Evolutionary conservation across 2,888 invertebrate species (phyloP), one percentile per base, ranked within the genome.

Genomic region (Monopis laevigella): DNA sequence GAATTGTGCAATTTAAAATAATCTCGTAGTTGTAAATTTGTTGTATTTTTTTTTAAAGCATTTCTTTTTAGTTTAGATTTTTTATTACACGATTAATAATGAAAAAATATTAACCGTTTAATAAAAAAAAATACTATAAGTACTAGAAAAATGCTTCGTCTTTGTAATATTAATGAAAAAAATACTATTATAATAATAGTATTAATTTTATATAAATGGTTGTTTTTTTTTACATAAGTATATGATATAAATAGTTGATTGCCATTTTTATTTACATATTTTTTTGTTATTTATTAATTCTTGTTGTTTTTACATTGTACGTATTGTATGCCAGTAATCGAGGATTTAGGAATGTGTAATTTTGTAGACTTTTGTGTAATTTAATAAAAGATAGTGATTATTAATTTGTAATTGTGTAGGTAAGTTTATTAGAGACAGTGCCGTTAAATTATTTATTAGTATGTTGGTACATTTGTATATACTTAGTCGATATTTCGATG

Each of bases 361-460:
- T n/a, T n/a, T n/a, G n/a, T n/a, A n/a, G n/a, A n/a, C n/a, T n/a
- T n/a, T n/a, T 61, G 66, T 71, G 67, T 70, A 69, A 62, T 60
- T 62, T 56, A 64, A 61, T 62, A 40, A 58, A 58, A 55, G n/a
- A 63, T 75, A 72, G 70, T 55, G 59, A 62, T 67, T 74, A 72
- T 53, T 51, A 62, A 65, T 70, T n/a, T 72, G 65, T 68, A 66
- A 66, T 65, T 67, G 65, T 68, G 56, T 75, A 74, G 74, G 74
- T 26, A 39, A 63, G 58, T 62, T 74, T 71, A n/a, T n/a, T n/a
- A n/a, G n/a, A 71, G 71, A 34, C 58, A 58, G 63, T 67, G 68
- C 53, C 59, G 66, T 75, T 78, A 75, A 74, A 77, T 80, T 78
- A 80, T 80, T 78, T 80, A 80, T 80, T 78, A 71, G 72, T 74